Evolutionary conservation across 2,888 invertebrate species (phyloP).

Genomic region (Hermaeophaga mercurialis): DNA sequence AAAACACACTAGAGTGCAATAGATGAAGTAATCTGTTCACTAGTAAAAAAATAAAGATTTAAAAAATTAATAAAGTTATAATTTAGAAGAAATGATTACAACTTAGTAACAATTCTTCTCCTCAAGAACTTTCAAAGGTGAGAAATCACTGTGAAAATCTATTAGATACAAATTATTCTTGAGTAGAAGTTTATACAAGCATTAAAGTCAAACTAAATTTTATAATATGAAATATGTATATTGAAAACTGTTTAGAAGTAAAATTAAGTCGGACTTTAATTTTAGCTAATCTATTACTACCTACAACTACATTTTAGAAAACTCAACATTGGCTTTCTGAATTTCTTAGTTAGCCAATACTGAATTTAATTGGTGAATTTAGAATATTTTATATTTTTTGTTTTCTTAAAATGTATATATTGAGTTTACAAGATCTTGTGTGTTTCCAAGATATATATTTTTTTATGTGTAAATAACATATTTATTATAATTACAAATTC

Average conservation of each 20-base stretch:
- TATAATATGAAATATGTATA: background rate
- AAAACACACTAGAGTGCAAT: no score
- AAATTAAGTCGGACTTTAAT: constrained; percentile 3
- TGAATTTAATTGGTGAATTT: no score
- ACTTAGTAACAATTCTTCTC: background rate
- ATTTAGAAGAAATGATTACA: background rate
- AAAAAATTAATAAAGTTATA: no score
- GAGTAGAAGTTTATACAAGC: constrained; percentile 1
- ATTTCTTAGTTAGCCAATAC: no score
- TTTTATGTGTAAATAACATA: no score
- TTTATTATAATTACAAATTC: no score
- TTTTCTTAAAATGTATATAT: no score
- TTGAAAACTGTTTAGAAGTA: background rate
- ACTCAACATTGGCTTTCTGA: background rate
- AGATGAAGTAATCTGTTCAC: no score
- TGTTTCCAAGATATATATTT: no score
- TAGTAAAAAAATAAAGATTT: no score
- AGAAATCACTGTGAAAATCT: background rate
- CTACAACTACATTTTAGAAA: background rate
- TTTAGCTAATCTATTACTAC: background rate
- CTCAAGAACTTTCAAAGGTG: background rate
- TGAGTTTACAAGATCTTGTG: no score
- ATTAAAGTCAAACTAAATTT: constrained; percentile 6
- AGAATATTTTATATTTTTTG: no score
- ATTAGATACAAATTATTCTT: background rate